Conservation (phyloP, 2,888 invertebrate species). For the Andrena hattorfiana region DNA sequence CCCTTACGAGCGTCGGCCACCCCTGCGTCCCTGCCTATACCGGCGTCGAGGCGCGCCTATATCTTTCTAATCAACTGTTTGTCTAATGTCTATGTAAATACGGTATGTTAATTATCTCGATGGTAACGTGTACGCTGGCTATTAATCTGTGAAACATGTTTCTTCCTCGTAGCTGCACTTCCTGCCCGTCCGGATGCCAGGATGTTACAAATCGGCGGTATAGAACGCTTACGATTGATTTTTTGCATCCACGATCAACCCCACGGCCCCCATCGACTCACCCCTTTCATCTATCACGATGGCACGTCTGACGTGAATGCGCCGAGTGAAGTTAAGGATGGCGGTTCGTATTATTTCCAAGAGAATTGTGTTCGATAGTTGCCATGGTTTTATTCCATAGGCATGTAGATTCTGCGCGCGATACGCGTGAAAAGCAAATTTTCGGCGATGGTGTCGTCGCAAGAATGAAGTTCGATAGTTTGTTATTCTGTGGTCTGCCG, state of each 20-base stretch:
- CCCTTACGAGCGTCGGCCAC: constrained; percentile 55
- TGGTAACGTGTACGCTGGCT: constrained; percentile 80
- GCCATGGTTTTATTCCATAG: no score
- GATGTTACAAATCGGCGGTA: constrained; percentile 56
- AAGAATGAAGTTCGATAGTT: no score
- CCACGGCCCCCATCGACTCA: background rate
- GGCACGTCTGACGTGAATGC: background rate
- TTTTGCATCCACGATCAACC: constrained; percentile 28
- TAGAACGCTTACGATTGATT: constrained; percentile 27
- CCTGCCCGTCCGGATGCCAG: constrained; percentile 39
- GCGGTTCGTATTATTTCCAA: no score
- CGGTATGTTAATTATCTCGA: constrained; percentile 82
- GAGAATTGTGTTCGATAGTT: no score
- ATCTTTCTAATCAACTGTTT: constrained; percentile 84
- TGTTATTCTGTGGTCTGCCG: no score
- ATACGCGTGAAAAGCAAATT: no score
- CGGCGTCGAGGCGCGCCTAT: constrained; percentile 72
- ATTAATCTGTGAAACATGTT: constrained; percentile 77
- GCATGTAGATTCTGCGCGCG: no score
- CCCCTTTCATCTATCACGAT: background rate
- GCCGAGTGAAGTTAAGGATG: background rate
- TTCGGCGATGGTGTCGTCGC: no score
- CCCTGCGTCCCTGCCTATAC: constrained; percentile 32
- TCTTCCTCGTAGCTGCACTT: constrained; percentile 68
- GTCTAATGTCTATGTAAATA: constrained; percentile 84